These are phyloP conservation scores for Hydractinia echinata DNA, from an alignment of 30 jellyfish, hydroid and myxozoan species.

Conservation along the genomic window DNA sequence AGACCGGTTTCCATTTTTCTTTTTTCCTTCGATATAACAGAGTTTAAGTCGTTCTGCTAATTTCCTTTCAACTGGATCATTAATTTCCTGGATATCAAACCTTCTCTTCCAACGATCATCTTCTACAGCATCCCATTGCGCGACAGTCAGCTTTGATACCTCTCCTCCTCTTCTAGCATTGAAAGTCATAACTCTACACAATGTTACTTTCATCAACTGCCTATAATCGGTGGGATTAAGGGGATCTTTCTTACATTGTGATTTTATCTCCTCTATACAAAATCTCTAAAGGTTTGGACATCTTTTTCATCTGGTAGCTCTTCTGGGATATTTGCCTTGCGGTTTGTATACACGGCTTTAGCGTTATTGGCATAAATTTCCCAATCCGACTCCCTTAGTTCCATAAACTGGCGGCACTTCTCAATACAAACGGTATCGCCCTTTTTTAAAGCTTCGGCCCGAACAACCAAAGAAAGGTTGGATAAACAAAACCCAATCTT, in stretches of 20 bases:
- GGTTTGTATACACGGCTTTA: background rate
- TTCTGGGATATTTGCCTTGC: background rate
- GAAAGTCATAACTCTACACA: background rate
- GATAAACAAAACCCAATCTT: background rate
- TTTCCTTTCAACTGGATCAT: background rate
- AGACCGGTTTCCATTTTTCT: background rate
- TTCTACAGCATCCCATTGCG: background rate
- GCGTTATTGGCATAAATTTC: background rate
- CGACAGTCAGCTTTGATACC: background rate
- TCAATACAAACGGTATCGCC: background rate
- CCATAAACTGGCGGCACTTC: background rate
- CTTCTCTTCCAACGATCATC: constrained; percentile 1
- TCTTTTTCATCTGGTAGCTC: background rate
- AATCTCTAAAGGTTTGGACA: background rate
- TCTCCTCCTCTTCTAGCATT: constrained; percentile 11
- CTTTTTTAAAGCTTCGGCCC: background rate
- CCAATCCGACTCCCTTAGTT: background rate
- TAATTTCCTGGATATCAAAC: background rate
- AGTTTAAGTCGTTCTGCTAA: background rate
- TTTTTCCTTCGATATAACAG: background rate
- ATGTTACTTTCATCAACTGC: background rate
- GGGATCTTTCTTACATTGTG: background rate
- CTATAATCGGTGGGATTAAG: background rate
- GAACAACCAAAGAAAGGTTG: background rate
- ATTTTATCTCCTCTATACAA: background rate